phyloP scores from a whole-genome alignment of 2,113 vertebrate species.

The Elephas maximus region DNA sequence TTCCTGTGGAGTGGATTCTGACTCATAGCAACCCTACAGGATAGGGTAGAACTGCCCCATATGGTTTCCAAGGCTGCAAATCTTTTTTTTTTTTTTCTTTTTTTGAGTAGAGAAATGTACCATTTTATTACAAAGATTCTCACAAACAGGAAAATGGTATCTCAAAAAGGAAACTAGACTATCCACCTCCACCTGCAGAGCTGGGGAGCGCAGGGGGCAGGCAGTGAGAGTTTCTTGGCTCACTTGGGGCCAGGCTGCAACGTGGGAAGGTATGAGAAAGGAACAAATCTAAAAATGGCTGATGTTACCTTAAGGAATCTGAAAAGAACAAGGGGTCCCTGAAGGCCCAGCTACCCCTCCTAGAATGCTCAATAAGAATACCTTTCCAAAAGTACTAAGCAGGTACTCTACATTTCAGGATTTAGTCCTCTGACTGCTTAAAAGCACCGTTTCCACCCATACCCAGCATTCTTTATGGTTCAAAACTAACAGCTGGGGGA shows the following conservation, averaged over 20 bases:
- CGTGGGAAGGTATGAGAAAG: slow-evolving; percentile 55
- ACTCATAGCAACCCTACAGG: neutral
- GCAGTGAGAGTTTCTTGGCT: slow-evolving; percentile 36
- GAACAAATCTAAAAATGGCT: slow-evolving; percentile 63
- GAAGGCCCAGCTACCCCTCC: slow-evolving; percentile 37
- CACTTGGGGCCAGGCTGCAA: neutral
- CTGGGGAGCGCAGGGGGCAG: neutral
- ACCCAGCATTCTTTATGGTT: neutral
- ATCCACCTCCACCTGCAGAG: slow-evolving; percentile 77
- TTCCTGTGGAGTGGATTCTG: neutral
- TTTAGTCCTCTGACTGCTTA: slow-evolving; percentile 49
- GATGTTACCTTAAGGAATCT: slow-evolving; percentile 43
- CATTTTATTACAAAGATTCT: slow-evolving; percentile 92
- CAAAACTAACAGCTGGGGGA: slow-evolving; percentile 3
- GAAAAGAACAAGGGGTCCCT: slow-evolving; percentile 26
- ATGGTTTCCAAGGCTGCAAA: neutral
- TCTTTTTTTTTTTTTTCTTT: neutral
- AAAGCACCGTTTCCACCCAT: slow-evolving; percentile 25
- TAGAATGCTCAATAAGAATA: slow-evolving; percentile 28
- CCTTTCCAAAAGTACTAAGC: slow-evolving; percentile 21
- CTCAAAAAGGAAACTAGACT: slow-evolving; percentile 86
- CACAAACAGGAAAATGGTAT: slow-evolving; percentile 89
- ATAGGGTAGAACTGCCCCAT: neutral
- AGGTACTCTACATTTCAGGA: slow-evolving; percentile 59
- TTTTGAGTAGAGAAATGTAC: slow-evolving; percentile 85